Percentiles rank a stretch among this genome's conserved stretches.
Conservation (phyloP, 2,888 invertebrate species). For the Bugula neritina region DNA sequence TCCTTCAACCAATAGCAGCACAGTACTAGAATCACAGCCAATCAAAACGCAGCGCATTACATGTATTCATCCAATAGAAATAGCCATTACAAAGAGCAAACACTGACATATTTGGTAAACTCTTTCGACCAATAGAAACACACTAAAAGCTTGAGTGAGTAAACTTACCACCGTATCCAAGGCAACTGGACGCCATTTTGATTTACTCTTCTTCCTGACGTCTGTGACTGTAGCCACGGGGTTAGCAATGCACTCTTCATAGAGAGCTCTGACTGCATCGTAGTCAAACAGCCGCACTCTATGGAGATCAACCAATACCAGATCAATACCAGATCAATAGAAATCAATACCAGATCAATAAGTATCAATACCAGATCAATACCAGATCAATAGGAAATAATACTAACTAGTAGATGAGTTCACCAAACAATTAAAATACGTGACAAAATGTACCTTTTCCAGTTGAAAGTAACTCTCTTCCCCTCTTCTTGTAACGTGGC, state of each 20-base stretch:
- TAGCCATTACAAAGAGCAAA: too few relatives aligned
- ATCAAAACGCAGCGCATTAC: conserved; percentile 9
- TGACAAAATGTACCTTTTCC: conserved; percentile 78
- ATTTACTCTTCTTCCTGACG: conserved; percentile 75
- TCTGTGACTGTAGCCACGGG: conserved; percentile 52
- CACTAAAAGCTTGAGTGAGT: too few relatives aligned
- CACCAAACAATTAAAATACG: too few relatives aligned
- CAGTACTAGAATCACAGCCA: not conserved
- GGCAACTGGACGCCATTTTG: conserved; percentile 90
- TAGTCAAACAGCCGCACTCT: conserved; percentile 77
- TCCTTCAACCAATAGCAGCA: conserved; percentile 60
- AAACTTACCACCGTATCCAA: conserved; percentile 82
- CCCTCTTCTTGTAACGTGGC: conserved; percentile 70
- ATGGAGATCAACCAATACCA: too few relatives aligned
- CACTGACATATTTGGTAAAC: too few relatives aligned
- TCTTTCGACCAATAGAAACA: too few relatives aligned
- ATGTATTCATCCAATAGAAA: too few relatives aligned
- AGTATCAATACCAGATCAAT: too few relatives aligned
- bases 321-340: too few relatives aligned
- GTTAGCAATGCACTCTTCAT: conserved; percentile 64
- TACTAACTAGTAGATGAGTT: too few relatives aligned
- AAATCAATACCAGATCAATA: not conserved
- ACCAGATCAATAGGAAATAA: too few relatives aligned
- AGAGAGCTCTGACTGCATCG: conserved; percentile 70
- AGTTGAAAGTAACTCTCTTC: conserved; percentile 74